Percentiles rank a stretch among this genome's conserved stretches.
Evolutionary conservation across 2,888 invertebrate genomes (phyloP).

Genomic region (Ectropis crepuscularia): DNA sequence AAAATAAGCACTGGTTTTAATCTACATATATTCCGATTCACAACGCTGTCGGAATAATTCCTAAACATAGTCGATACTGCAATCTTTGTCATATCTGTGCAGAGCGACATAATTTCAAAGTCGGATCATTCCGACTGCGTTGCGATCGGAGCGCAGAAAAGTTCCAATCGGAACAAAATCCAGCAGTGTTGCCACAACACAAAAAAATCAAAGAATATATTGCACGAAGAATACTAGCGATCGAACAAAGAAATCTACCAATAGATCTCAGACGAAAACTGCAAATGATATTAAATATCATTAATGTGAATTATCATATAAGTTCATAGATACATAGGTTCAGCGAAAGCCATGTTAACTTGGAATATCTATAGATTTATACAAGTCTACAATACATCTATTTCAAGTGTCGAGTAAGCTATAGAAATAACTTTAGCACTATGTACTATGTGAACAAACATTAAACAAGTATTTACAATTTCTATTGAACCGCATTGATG

Average conservation of each 20-base stretch:
- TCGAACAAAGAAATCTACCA: conserved; percentile 50
- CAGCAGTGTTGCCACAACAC: conserved; percentile 46
- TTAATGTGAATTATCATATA: conserved; percentile 58
- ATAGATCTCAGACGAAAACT: conserved; percentile 62
- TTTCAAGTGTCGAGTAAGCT: conserved; percentile 29
- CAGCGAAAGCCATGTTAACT: conserved; percentile 27
- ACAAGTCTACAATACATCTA: conserved; percentile 30
- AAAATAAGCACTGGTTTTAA: conserved; percentile 47
- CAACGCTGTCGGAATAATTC: no score
- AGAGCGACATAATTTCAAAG: no score
- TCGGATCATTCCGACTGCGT: no score
- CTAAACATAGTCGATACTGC: no score
- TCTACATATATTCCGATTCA: conserved; percentile 4
- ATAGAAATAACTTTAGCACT: conserved; percentile 41
- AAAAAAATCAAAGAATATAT: conserved; percentile 69
- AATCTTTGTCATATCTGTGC: no score
- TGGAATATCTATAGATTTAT: conserved; percentile 31
- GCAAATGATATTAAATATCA: conserved; percentile 79
- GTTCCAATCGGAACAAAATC: conserved; percentile 36
- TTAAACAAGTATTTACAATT: conserved; percentile 54
- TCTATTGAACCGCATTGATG: conserved; percentile 44
- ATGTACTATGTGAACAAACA: conserved; percentile 53
- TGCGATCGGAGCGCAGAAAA: conserved; percentile 17
- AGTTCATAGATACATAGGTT: conserved; percentile 32
- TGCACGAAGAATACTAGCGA: conserved; percentile 50